Conservation (phyloP, 2,888 invertebrate genomes). For the Cataglyphis cursor region DNA sequence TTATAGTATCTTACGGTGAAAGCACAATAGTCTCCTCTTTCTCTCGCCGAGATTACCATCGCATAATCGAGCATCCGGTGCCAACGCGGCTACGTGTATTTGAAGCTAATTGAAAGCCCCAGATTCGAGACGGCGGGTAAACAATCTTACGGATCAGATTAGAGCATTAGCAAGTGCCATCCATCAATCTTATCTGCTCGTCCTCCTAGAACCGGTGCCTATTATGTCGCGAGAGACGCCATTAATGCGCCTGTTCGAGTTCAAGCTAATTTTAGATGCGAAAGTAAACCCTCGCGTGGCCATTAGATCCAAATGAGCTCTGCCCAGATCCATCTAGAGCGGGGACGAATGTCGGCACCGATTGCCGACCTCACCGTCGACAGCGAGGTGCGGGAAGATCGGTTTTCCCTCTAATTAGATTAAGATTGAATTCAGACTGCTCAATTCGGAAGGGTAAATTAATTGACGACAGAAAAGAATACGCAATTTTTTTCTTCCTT, state of each 20-base stretch:
- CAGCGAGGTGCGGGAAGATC: conserved; percentile 63
- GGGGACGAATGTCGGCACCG: conserved; percentile 42
- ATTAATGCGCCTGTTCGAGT: conserved; percentile 58
- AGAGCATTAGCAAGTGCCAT: conserved; percentile 61
- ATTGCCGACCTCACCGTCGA: conserved; percentile 43
- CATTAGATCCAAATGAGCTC: conserved; percentile 70
- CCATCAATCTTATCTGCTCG: conserved; percentile 66
- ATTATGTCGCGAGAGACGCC: conserved; percentile 50
- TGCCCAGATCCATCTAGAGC: conserved; percentile 54
- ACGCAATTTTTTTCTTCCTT: neutral
- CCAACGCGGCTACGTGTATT: neutral
- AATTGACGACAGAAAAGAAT: conserved; percentile 66
- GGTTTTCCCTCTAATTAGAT: conserved; percentile 73
- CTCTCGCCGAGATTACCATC: neutral
- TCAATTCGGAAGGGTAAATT: conserved; percentile 68
- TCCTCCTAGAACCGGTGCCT: conserved; percentile 47
- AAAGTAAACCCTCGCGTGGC: conserved; percentile 67
- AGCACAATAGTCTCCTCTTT: neutral
- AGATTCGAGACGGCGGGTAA: conserved; percentile 25
- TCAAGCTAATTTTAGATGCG: conserved; percentile 64
- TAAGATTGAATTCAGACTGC: conserved; percentile 72
- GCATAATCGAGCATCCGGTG: neutral
- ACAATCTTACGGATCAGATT: conserved; percentile 68
- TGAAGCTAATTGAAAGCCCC: conserved; percentile 31
- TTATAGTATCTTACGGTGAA: neutral